These are phyloP conservation scores for Sebastes nivosus DNA, from an alignment of 2,797 vertebrate species.

Conservation along the genomic window DNA sequence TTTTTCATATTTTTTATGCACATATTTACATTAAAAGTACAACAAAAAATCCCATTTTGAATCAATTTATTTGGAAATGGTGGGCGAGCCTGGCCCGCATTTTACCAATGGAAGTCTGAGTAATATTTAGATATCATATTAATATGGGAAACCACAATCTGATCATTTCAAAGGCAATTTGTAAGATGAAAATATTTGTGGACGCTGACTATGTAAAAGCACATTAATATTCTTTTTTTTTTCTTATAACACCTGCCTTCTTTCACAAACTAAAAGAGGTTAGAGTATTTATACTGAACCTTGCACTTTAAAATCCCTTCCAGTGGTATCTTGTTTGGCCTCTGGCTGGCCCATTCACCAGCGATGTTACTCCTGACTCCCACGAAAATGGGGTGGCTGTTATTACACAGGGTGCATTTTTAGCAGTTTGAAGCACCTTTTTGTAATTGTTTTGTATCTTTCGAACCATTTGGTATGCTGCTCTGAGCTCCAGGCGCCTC, in stretches of 20 bases:
- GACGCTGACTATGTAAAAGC: background rate
- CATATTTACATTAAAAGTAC: background rate
- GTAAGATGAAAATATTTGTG: background rate
- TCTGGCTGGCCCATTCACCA: background rate
- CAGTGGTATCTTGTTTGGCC: background rate
- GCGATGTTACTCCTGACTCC: conserved; percentile 4
- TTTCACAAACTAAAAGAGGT: background rate
- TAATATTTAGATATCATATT: background rate
- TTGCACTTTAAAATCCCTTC: background rate
- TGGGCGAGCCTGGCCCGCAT: background rate
- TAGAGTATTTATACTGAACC: background rate
- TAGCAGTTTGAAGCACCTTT: conserved; percentile 20
- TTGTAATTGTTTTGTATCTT: conserved; percentile 28
- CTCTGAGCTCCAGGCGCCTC: conserved; percentile 18
- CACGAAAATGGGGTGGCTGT: background rate
- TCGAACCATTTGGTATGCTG: background rate
- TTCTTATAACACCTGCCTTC: background rate
- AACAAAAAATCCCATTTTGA: background rate
- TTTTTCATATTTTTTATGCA: background rate
- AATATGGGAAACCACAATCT: background rate
- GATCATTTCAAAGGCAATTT: background rate
- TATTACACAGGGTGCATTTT: conserved; percentile 8
- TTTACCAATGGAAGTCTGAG: background rate
- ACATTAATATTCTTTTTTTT: background rate
- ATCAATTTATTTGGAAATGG: no score